Evolutionary conservation across 35 echinoderm and acorn worm genomes (phyloP).

Genomic region (Amphiura filiformis): DNA sequence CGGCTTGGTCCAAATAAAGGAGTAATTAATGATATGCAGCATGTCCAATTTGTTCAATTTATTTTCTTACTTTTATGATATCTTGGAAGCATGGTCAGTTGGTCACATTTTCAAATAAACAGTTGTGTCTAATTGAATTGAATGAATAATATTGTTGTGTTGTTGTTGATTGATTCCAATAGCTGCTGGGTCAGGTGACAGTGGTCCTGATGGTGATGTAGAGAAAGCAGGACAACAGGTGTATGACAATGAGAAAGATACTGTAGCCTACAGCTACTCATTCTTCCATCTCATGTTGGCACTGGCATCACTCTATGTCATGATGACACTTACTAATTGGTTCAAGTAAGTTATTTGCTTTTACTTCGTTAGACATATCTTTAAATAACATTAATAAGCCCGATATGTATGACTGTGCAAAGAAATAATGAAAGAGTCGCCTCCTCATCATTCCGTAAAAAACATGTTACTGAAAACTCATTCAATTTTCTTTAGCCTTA

Average conservation of each 20-base stretch:
- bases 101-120: no score
- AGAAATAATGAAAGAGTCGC: no score
- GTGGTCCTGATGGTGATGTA: constrained; percentile 33
- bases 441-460: neutral
- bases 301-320: constrained; percentile 79
- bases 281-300: constrained; percentile 91
- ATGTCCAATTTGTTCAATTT: no score
- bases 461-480: neutral
- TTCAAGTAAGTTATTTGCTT: constrained; percentile 64
- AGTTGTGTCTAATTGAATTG: no score
- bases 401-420: no score
- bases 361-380: neutral
- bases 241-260: constrained; percentile 80
- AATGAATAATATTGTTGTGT: no score
- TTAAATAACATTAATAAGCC: no score
- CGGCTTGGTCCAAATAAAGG: no score
- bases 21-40: no score
- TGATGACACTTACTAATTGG: constrained; percentile 98
- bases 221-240: constrained; percentile 53
- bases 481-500: neutral
- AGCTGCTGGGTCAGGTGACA: neutral
- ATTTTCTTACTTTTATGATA: no score
- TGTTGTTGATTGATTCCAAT: no score
- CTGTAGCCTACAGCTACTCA: constrained; percentile 78
- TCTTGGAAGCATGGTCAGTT: no score